These are phyloP conservation scores for Catharus ustulatus DNA, from an alignment of 2,797 vertebrate species.

Conservation along the genomic window DNA sequence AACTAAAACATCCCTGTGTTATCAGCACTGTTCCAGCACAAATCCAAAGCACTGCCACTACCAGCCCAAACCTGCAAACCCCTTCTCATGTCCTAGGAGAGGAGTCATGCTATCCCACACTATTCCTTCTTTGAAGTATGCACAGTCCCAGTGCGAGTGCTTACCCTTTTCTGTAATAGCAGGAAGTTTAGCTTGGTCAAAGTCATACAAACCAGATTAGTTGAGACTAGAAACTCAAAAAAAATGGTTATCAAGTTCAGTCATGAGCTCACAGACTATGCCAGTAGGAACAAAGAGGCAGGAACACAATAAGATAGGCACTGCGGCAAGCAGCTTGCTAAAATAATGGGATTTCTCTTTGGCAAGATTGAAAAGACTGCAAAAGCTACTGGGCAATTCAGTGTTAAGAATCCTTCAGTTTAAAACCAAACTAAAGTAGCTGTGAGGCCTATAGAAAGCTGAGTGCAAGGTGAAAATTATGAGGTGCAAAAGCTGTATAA, in stretches of 20 bases:
- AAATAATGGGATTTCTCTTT: neutral
- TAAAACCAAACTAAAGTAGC: neutral
- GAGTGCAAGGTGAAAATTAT: neutral
- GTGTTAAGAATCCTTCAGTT: neutral
- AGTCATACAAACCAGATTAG: neutral
- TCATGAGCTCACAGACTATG: neutral
- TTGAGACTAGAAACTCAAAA: neutral
- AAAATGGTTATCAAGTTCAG: neutral
- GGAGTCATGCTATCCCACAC: neutral
- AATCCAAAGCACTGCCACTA: neutral
- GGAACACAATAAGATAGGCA: neutral
- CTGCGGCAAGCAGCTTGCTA: neutral
- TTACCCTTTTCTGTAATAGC: neutral
- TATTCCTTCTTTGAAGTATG: neutral
- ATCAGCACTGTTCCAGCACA: neutral
- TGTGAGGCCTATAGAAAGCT: neutral
- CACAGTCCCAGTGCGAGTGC: neutral
- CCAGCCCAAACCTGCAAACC: neutral
- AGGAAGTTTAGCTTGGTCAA: neutral
- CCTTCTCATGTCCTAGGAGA: neutral
- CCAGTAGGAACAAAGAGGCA: neutral
- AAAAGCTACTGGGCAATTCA: neutral
- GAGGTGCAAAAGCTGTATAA: neutral
- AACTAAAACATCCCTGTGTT: neutral
- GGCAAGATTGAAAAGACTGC: neutral